These are phyloP conservation scores for Belgica antarctica DNA, from an alignment of 2,888 invertebrate species.

Conservation along the genomic window DNA sequence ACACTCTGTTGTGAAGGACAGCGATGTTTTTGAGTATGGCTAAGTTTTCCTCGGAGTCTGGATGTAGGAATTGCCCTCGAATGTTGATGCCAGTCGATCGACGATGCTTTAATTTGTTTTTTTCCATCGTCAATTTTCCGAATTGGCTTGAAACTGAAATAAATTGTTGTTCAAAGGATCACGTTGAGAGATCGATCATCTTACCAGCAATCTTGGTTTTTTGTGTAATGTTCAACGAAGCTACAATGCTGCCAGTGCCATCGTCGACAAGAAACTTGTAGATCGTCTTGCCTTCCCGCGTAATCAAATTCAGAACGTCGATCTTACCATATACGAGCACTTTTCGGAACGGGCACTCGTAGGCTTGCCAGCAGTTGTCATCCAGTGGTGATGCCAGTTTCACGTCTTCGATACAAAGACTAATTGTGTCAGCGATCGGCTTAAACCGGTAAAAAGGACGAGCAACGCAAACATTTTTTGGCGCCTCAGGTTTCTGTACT, in stretches of 20 bases:
- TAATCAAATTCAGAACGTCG: neutral
- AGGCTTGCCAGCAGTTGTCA: neutral
- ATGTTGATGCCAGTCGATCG: conserved; percentile 14
- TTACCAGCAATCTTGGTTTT: neutral
- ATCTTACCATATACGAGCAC: conserved; percentile 20
- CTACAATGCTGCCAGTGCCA: conserved; percentile 9
- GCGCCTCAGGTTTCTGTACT: neutral
- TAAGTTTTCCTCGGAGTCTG: neutral
- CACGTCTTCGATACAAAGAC: conserved; percentile 16
- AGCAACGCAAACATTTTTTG: neutral
- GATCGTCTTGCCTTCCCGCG: neutral
- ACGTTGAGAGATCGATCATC: neutral
- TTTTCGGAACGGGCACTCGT: neutral
- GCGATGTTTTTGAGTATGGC: neutral
- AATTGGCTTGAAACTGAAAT: neutral
- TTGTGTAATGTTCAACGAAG: neutral
- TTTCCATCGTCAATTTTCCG: neutral
- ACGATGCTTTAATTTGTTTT: neutral
- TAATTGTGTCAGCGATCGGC: conserved; percentile 6
- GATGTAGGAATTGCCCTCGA: neutral
- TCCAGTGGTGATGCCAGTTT: neutral
- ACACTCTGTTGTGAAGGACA: neutral
- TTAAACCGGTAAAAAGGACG: neutral
- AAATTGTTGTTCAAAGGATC: neutral
- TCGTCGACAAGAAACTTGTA: conserved; percentile 27